phyloP scores from a whole-genome alignment of 2,888 invertebrate species.

The Drosophila colorata region DNA sequence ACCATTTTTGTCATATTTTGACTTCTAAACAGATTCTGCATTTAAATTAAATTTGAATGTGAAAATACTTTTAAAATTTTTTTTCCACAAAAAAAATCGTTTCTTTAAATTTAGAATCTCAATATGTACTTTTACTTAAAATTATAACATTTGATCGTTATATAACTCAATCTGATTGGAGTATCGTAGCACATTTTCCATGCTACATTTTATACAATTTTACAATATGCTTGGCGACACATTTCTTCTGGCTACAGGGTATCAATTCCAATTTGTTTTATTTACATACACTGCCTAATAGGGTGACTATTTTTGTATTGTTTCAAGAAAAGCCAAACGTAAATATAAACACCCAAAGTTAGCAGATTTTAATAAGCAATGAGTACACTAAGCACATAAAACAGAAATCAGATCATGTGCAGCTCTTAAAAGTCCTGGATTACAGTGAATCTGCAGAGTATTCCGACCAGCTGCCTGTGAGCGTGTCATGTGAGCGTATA shows the following conservation, averaged over 20 bases:
- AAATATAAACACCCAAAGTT: conserved; percentile 1
- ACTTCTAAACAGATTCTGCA: no score
- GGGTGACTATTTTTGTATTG: not conserved
- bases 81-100: no score
- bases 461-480: conserved; percentile 8
- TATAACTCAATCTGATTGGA: no score
- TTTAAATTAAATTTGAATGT: no score
- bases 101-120: no score
- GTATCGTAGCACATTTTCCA: no score
- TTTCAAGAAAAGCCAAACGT: not conserved
- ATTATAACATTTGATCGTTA: no score
- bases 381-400: conserved; percentile 1
- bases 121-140: no score
- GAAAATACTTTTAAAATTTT: no score
- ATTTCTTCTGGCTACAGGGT: not conserved
- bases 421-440: not conserved
- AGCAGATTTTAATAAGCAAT: not conserved
- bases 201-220: no score
- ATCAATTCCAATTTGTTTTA: not conserved
- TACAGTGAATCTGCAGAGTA: conserved; percentile 6
- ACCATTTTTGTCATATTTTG: no score
- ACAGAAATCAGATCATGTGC: conserved; percentile 25
- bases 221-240: no score
- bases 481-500: conserved; percentile 24
- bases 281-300: not conserved